phyloP scores from a whole-genome alignment of 2,113 vertebrate genomes.

The rat (Rattus norvegicus) region GRCr8 NC_086028.1:84207501-84208000 shows the following conservation, averaged over 20 bases:
- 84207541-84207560: background rate
- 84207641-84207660: constrained; percentile 84
- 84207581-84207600: constrained; percentile 69
- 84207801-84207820: background rate
- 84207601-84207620: constrained; percentile 68
- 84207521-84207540: background rate
- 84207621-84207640: constrained; percentile 76
- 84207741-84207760: constrained; percentile 46
- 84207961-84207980: constrained; percentile 47
- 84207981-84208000: background rate
- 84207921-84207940: constrained; percentile 63
- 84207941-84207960: constrained; percentile 63
- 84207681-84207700: constrained; percentile 89
- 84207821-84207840: background rate
- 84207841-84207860: background rate
- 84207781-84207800: background rate
- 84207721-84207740: constrained; percentile 75
- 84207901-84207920: constrained; percentile 65
- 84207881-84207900: constrained; percentile 44
- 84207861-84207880: background rate
- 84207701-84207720: constrained; percentile 86
- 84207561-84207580: constrained; percentile 40
- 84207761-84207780: constrained; percentile 55
- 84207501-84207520: constrained; percentile 56
- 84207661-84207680: constrained; percentile 88